Base-by-base conservation (phyloP, 1,140 invertebrate genomes). In the Tetramorium simillimum region DNA sequence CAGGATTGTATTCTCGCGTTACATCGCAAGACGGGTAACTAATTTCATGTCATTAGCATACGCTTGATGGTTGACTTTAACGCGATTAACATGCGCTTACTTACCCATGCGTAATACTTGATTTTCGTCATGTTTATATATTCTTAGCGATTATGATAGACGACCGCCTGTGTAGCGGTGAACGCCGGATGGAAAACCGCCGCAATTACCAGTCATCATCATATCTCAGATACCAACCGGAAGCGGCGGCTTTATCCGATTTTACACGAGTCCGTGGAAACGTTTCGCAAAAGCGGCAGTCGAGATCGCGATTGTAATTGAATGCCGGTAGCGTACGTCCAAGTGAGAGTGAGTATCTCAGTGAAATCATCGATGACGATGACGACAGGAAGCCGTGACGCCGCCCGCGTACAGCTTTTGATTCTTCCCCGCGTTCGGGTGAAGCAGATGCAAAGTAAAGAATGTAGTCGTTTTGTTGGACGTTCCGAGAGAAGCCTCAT, bases 331-430 rank as follows among this genome's bases (percentile, higher is more conserved):
- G 18, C 37, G 12, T 77, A 28, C 28, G 58, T 53, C 53, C n/a
- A 58, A 82, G 65, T 90, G 90, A 91, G 75, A 89, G 80, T 76
- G 86, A 73, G 43, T 92, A 91, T 92, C 90, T 86, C 89, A 84
- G 90, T 90, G 92, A 93, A 92, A 92, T 93, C 92, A 93, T 93
- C 89, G 91, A 92, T 93, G 90, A 93, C 92, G 92, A 89, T 86
- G 89, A 86, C 86, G 89, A 33, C 58, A 49, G 89, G 86, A 93
- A 86, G 80, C 85, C 88, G 78, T 82, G 90, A 92, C 58, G 85
- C 33, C 72, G 24, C 3, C 65, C 75, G 43, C 67, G 46, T 63
- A n/a, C 49, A 77, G 89, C 90, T 92, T 93, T 93, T 92, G 92
- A 92, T 93, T 93, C 86, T 40, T 53, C 46, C 6, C 67, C 43